phyloP scores from a whole-genome alignment of 2,888 invertebrate genomes.

The Molorchus minor region DNA sequence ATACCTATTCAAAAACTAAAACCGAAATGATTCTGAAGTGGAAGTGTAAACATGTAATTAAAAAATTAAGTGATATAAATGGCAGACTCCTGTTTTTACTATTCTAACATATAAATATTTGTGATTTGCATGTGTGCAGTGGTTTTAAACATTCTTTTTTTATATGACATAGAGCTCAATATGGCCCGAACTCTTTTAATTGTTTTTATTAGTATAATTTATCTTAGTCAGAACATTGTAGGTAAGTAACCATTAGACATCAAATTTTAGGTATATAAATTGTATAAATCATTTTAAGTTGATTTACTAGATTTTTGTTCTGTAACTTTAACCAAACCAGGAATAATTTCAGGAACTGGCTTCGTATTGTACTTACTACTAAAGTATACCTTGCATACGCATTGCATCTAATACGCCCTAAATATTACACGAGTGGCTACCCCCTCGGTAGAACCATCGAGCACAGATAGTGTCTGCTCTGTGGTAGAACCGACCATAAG shows the following conservation, averaged over 20 bases:
- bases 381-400: no score
- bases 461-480: no score
- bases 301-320: background rate
- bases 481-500: no score
- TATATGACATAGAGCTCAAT: conserved; percentile 41
- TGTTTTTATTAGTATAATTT: conserved; percentile 53
- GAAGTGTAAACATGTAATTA: conserved; percentile 46
- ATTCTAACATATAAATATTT: conserved; percentile 39
- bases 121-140: conserved; percentile 24
- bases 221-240: conserved; percentile 54
- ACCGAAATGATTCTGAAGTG: conserved; percentile 29
- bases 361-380: background rate
- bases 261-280: background rate
- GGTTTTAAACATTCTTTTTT: conserved; percentile 38
- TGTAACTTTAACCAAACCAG: background rate
- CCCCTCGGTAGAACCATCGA: no score
- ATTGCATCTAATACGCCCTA: no score
- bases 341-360: background rate
- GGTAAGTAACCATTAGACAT: conserved; percentile 45
- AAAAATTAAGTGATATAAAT: conserved; percentile 46
- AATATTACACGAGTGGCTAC: no score
- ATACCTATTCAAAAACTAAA: conserved; percentile 8
- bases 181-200: conserved; percentile 54
- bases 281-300: background rate
- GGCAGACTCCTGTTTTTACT: conserved; percentile 52